Base-by-base conservation (phyloP, 64 coral and sea anemone species). In the Actinia equina region DNA sequence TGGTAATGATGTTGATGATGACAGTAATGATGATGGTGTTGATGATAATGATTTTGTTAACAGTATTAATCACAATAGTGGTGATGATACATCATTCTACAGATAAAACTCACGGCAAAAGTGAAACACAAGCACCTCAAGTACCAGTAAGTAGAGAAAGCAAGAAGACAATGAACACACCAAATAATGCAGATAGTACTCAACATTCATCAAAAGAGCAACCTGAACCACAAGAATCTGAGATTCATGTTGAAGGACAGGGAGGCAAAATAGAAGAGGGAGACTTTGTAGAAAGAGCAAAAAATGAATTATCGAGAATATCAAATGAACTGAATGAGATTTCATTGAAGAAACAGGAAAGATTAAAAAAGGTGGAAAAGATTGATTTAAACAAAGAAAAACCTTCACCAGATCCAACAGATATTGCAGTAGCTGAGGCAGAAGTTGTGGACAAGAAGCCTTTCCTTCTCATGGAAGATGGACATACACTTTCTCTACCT, bases 281-380 rank as follows among this genome's bases (percentile, higher is more conserved):
- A 49, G 78, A 81, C 27, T 81, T 81, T 81, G 78, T 81, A 18
- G 44, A 81, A 81, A 81, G 78, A 81, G 78, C 78, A 22, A 81
- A 81, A 52, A 81, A n/a, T 49, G 78, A 81, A 81, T 52, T 81
- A 81, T 17, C 11, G 7, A 81, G 49, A 81, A 81, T 81, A 44
- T 51, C 44, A 52, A 44, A 19, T 44, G 78, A 81, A 49, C 7
- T 81, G 41, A 81, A 81, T 4, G 78, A 81, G 3, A 20, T 81
- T 10, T 49, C 42, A 44, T 17, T 44, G 17, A 81, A 23, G 9
- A 81, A 49, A 20, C 41, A 81, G 25, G 78, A 81, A 52, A 49
- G 17, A 81, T 13, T 23, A 17, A 81, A 20, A 81, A 81, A 12
- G 27, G 45, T 20, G 17, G 44, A 81, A 81, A 81, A 23, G n/a